These are phyloP conservation scores for Meandrina meandrites DNA, from an alignment of 92 coral and sea anemone genomes.

Conservation along the genomic window DNA sequence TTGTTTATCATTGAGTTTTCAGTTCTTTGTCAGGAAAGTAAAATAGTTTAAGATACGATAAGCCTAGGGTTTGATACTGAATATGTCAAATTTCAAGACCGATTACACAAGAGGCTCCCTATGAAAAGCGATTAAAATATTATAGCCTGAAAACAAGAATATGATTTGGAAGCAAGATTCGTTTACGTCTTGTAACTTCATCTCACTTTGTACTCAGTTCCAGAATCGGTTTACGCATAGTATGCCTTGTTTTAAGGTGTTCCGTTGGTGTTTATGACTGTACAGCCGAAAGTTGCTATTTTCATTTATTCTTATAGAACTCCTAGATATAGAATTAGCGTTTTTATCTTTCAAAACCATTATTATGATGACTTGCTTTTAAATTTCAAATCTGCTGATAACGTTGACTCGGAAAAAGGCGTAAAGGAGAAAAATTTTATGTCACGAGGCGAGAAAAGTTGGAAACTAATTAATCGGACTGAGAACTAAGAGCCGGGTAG, in stretches of 20 bases:
- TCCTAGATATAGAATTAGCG: not conserved
- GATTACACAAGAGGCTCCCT: not conserved
- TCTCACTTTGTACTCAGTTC: not conserved
- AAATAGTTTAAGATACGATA: not conserved
- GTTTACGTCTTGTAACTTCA: not conserved
- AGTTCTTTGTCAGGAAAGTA: not conserved
- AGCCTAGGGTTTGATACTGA: not conserved
- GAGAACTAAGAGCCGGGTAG: not conserved
- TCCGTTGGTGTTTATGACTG: not conserved
- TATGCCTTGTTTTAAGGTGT: not conserved
- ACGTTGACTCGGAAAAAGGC: not conserved
- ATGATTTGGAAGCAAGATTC: not conserved
- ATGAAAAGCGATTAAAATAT: not conserved
- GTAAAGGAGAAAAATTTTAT: not conserved
- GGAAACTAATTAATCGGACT: not conserved
- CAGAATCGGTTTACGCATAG: not conserved
- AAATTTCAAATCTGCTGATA: not conserved
- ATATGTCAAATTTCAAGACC: not conserved
- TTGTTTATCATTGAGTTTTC: not conserved
- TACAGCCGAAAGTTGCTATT: not conserved
- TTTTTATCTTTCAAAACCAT: not conserved
- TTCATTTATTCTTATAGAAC: too few relatives aligned
- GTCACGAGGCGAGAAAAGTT: not conserved
- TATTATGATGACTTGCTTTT: not conserved
- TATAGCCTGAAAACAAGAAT: not conserved